These are phyloP conservation scores for Anadara kagoshimensis DNA, from an alignment of 1,140 invertebrate species.

Conservation along the genomic window DNA sequence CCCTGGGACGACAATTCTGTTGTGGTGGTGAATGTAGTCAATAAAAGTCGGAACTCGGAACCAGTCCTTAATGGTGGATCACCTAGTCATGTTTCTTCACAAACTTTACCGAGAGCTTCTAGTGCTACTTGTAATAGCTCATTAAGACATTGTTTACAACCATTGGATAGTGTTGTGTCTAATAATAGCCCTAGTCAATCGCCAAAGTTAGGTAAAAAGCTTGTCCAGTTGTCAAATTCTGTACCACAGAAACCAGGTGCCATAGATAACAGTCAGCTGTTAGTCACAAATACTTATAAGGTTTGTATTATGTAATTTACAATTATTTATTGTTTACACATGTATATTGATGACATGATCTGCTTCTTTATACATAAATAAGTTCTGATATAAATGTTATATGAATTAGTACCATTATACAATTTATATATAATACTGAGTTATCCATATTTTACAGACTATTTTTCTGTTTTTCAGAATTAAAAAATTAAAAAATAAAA, in stretches of 20 bases:
- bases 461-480: too few relatives aligned
- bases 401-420: too few relatives aligned
- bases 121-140: constrained; percentile 43
- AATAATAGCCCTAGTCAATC: constrained; percentile 62
- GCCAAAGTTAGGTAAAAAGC: constrained; percentile 57
- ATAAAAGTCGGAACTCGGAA: constrained; percentile 20
- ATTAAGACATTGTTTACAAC: constrained; percentile 49
- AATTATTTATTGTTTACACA: too few relatives aligned
- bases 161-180: constrained; percentile 40
- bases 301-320: constrained; percentile 66
- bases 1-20: constrained; percentile 65
- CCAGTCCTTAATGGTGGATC: constrained; percentile 13
- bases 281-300: constrained; percentile 79
- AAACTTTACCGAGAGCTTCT: constrained; percentile 20
- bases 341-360: too few relatives aligned
- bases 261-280: constrained; percentile 85
- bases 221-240: constrained; percentile 38
- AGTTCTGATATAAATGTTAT: too few relatives aligned
- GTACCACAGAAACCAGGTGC: constrained; percentile 79
- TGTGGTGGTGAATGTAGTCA: constrained; percentile 52
- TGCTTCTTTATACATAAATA: too few relatives aligned
- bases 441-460: too few relatives aligned
- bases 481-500: too few relatives aligned
- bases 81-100: constrained; percentile 23
- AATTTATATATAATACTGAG: too few relatives aligned